A percentile compares a stretch with the other conserved stretches of the same genome.
These are phyloP conservation scores for Sciurus carolinensis DNA, from an alignment of 2,797 vertebrate species.

Conservation along the genomic window DNA sequence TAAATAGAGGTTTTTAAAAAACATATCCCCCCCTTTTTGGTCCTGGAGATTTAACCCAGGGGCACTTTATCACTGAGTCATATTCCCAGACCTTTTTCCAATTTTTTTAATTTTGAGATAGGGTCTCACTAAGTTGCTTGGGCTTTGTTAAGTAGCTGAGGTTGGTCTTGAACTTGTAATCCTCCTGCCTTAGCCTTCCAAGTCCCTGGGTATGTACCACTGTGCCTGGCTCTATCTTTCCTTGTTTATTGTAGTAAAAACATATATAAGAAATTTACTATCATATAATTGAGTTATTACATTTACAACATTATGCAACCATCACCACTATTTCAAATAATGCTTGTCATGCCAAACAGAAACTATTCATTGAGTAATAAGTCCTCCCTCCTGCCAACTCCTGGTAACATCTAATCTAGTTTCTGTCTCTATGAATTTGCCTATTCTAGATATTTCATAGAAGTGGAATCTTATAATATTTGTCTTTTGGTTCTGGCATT, in stretches of 20 bases:
- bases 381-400: neutral
- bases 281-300: neutral
- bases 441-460: neutral
- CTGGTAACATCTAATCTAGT: neutral
- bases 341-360: neutral
- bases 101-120: too few relatives aligned
- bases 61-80: too few relatives aligned
- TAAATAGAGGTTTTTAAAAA: conserved; percentile 16
- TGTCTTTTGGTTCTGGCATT: neutral
- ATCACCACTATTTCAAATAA: neutral
- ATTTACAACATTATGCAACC: neutral
- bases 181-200: too few relatives aligned
- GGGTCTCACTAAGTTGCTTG: too few relatives aligned
- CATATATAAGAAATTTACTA: neutral
- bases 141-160: too few relatives aligned
- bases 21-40: neutral
- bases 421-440: conserved; percentile 24
- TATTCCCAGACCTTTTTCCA: too few relatives aligned
- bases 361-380: neutral
- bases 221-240: neutral
- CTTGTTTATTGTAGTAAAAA: conserved; percentile 15
- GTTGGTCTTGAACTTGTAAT: too few relatives aligned
- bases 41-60: too few relatives aligned
- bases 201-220: too few relatives aligned
- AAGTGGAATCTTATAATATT: neutral